Evolutionary conservation across 2,888 invertebrate genomes (phyloP).

Genomic region (Tipula vernalis): DNA sequence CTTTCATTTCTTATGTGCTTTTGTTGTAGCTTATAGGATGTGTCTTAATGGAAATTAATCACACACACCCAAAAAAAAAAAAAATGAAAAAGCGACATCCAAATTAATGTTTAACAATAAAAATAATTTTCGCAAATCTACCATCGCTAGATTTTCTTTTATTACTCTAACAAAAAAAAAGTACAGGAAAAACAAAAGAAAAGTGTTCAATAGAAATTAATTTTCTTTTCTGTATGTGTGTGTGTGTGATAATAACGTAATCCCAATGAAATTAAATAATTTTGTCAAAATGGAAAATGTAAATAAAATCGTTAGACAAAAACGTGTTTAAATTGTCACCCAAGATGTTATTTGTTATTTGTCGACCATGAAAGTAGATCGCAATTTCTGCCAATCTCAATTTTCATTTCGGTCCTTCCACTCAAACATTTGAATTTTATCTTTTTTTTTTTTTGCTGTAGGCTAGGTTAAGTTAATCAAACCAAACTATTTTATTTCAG

Average conservation of each 20-base stretch:
- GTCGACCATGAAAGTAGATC: background rate
- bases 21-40: background rate
- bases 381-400: too few species aligned
- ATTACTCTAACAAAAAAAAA: background rate
- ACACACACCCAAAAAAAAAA: background rate
- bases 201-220: background rate
- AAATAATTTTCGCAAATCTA: background rate
- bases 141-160: background rate
- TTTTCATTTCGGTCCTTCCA: too few species aligned
- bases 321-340: background rate
- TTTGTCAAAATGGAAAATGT: background rate
- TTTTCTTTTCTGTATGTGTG: background rate
- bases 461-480: background rate
- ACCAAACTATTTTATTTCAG: background rate
- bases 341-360: too few species aligned
- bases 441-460: background rate
- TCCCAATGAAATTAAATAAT: background rate
- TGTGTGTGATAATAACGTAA: background rate
- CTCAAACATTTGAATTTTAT: background rate
- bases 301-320: background rate
- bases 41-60: background rate
- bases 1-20: background rate
- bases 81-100: background rate
- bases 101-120: background rate
- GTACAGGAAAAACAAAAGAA: background rate